Conservation (phyloP, 53 echinoderm and acorn worm genomes). For the Hippasteria phrygiana region DNA sequence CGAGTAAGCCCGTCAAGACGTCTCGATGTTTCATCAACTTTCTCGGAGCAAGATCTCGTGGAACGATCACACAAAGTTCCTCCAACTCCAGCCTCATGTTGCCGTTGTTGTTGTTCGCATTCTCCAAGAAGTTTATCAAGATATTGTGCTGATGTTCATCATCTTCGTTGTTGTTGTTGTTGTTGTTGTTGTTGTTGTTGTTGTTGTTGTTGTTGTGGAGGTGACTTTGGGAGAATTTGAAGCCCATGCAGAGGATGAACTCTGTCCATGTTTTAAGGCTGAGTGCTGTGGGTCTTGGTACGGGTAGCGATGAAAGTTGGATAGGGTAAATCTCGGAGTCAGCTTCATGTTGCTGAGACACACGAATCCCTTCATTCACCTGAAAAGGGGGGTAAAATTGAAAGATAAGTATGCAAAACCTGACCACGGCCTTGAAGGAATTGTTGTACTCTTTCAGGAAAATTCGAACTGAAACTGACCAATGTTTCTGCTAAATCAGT, state of each 20-base stretch:
- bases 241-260: constrained; percentile 61
- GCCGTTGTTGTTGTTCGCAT: constrained; percentile 44
- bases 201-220: constrained; percentile 9
- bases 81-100: not conserved
- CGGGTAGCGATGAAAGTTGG: constrained; percentile 21
- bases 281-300: constrained; percentile 45
- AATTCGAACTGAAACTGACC: too few relatives aligned
- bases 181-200: constrained; percentile 57
- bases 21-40: constrained; percentile 41
- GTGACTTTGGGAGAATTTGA: constrained; percentile 51
- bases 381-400: not conserved
- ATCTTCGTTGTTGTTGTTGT: not conserved
- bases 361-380: constrained; percentile 58
- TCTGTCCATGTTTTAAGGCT: constrained; percentile 64
- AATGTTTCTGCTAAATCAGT: too few relatives aligned
- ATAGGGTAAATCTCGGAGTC: constrained; percentile 58
- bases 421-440: too few relatives aligned
- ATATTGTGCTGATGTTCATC: not conserved
- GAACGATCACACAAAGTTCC: constrained; percentile 44
- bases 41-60: not conserved
- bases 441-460: too few relatives aligned
- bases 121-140: not conserved
- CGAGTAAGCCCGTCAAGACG: constrained; percentile 48
- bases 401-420: not conserved
- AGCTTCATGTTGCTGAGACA: constrained; percentile 15